Evolutionary conservation across 2,113 vertebrate species (phyloP).

Genomic region (Mus spicilegus): DNA sequence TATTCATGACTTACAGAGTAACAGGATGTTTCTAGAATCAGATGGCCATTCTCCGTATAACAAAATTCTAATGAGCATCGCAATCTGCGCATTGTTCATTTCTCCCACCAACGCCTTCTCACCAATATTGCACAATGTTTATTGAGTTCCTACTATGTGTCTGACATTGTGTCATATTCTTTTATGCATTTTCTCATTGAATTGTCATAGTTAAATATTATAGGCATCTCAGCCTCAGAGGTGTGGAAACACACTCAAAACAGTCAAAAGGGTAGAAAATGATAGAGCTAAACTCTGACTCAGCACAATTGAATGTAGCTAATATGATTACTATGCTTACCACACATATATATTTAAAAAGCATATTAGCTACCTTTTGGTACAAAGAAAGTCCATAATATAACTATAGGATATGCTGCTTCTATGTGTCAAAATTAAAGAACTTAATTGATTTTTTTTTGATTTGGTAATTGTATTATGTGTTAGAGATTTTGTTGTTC

Average conservation of each 20-base stretch:
- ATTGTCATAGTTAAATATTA: slow-evolving; percentile 9
- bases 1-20: slow-evolving; percentile 24
- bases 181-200: slow-evolving; percentile 39
- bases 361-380: background rate
- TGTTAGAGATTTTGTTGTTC: background rate
- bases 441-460: slow-evolving; percentile 23
- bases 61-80: slow-evolving; percentile 8
- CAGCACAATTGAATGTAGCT: background rate
- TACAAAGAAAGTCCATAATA: background rate
- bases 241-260: slow-evolving; percentile 9
- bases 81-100: slow-evolving; percentile 27
- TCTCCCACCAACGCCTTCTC: background rate
- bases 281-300: background rate
- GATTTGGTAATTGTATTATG: slow-evolving; percentile 40
- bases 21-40: slow-evolving; percentile 41
- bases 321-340: background rate
- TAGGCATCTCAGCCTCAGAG: background rate
- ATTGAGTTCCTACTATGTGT: background rate
- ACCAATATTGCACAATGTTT: slow-evolving; percentile 2
- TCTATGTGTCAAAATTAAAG: slow-evolving; percentile 36
- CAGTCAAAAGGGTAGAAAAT: background rate
- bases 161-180: background rate
- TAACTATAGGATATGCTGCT: background rate
- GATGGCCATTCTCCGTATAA: background rate
- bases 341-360: background rate